These are phyloP conservation scores for Chorisops tibialis DNA, from an alignment of 2,888 invertebrate genomes.

Conservation along the genomic window DNA sequence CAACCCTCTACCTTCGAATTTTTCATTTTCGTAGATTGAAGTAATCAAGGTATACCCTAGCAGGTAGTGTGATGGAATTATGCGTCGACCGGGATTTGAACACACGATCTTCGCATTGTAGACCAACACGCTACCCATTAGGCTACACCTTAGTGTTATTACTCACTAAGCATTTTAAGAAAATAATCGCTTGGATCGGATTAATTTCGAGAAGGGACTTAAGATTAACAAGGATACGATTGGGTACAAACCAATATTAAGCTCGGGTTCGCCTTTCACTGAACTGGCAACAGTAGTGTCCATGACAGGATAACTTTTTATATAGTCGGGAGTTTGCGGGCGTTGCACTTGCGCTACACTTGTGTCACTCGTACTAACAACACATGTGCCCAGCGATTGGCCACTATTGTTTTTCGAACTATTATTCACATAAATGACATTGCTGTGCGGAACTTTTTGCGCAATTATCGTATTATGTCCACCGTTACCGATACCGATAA, in stretches of 20 bases:
- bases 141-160: too few relatives aligned
- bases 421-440: slow-evolving; percentile 47
- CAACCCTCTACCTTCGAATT: too few relatives aligned
- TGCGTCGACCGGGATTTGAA: too few relatives aligned
- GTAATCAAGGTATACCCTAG: too few relatives aligned
- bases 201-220: too few relatives aligned
- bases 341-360: slow-evolving; percentile 29
- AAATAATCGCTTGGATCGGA: too few relatives aligned
- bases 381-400: slow-evolving; percentile 12
- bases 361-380: slow-evolving; percentile 15
- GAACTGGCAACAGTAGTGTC: slow-evolving; percentile 53
- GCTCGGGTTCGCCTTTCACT: slow-evolving; percentile 51
- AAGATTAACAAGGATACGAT: too few relatives aligned
- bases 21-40: too few relatives aligned
- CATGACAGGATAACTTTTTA: slow-evolving; percentile 52
- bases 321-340: slow-evolving; percentile 51
- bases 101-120: too few relatives aligned
- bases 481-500: not conserved
- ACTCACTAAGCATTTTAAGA: too few relatives aligned
- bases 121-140: too few relatives aligned
- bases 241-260: slow-evolving; percentile 47
- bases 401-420: not conserved
- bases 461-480: slow-evolving; percentile 28
- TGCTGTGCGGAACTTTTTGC: slow-evolving; percentile 47
- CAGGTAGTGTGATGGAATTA: too few relatives aligned